phyloP scores from a whole-genome alignment of 2,797 vertebrate genomes.

The Pipistrellus pygmaeus region DNA sequence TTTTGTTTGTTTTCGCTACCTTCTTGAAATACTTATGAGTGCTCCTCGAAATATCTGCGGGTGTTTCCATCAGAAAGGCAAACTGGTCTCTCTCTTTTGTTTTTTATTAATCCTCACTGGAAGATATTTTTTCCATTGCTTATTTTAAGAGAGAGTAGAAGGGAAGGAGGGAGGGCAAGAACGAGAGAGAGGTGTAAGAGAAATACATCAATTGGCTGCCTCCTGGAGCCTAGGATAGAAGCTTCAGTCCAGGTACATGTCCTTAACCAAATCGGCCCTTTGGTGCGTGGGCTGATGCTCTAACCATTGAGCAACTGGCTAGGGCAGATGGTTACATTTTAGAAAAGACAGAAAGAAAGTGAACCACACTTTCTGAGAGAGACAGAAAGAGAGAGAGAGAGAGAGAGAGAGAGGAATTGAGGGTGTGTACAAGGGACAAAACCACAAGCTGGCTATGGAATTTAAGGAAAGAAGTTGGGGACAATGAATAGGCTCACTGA shows the following conservation, averaged over 20 bases:
- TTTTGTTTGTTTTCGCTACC: neutral
- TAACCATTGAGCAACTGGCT: too few relatives aligned
- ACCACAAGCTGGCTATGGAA: neutral
- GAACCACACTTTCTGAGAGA: neutral
- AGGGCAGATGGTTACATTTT: neutral
- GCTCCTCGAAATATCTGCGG: neutral
- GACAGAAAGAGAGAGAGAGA: neutral
- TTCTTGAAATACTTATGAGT: neutral
- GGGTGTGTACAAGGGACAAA: neutral
- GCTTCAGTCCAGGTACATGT: too few relatives aligned
- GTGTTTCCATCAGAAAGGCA: neutral
- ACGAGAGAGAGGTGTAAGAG: too few relatives aligned
- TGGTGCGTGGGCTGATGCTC: too few relatives aligned
- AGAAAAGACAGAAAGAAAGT: neutral
- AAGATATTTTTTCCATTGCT: too few relatives aligned
- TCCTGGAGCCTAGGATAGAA: too few relatives aligned
- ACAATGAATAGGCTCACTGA: neutral
- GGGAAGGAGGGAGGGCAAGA: too few relatives aligned
- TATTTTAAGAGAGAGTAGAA: too few relatives aligned
- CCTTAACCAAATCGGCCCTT: too few relatives aligned
- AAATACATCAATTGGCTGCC: too few relatives aligned
- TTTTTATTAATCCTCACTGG: too few relatives aligned
- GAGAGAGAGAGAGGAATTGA: neutral
- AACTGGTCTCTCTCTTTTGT: neutral
- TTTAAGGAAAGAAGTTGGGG: neutral